phyloP scores from a whole-genome alignment of 2,113 vertebrate species.

The Ciconia boyciana region DNA sequence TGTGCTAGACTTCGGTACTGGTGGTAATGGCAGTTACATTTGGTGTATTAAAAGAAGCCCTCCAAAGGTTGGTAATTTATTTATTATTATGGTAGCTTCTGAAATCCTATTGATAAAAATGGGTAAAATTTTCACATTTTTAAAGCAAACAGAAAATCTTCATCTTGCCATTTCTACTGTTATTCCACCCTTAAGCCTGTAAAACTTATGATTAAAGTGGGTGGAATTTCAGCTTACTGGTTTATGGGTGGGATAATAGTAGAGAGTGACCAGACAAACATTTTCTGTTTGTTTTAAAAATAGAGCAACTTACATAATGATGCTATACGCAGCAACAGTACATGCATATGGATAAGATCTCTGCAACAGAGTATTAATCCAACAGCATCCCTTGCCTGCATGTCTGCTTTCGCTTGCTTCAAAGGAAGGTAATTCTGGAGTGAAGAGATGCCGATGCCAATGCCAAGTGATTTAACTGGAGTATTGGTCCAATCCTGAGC shows the following conservation, averaged over 20 bases:
- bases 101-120: not conserved
- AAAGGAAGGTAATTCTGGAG: not conserved
- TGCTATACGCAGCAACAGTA: not conserved
- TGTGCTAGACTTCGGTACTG: not conserved
- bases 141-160: not conserved
- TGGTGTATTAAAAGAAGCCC: not conserved
- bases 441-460: not conserved
- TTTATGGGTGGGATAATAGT: not conserved
- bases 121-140: not conserved
- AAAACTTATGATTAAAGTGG: not conserved
- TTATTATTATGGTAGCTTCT: not conserved
- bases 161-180: not conserved
- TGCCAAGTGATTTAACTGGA: not conserved
- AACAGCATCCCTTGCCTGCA: not conserved
- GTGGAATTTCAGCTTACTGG: not conserved
- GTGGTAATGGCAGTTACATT: not conserved
- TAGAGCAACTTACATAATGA: not conserved
- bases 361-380: not conserved
- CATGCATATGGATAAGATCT: not conserved
- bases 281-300: constrained; percentile 19
- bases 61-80: not conserved
- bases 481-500: not conserved
- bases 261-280: not conserved
- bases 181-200: not conserved
- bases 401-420: not conserved